Base-by-base conservation (phyloP, 1,140 invertebrate species). In the Penaeus indicus region DNA sequence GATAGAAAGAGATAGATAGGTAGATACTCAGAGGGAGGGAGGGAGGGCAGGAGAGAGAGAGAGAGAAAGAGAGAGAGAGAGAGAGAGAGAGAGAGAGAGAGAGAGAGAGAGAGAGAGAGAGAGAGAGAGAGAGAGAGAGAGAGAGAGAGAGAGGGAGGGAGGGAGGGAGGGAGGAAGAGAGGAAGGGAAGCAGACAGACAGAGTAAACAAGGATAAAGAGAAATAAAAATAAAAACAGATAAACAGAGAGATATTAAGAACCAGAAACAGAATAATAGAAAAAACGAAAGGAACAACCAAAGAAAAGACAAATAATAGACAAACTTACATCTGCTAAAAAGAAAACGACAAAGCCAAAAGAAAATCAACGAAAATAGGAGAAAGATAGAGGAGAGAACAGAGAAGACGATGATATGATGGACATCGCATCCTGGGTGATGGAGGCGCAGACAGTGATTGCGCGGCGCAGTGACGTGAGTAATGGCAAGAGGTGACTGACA, bases 121-220 rank as follows among this genome's bases (percentile, higher is more conserved):
- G 72, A 38, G 13, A 75, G 72, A 75, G 25, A 27, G 72, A 75
- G 25, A 75, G 72, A 75, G 72, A 32, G 72, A 75, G 25, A 32
- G 72, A 27, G 21, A 75, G 21, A 38, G 72, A 75, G 25, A 75
- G 13, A 75, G 72, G 38, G 25, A 27, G 72, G 38, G 25, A 75
- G 27, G 38, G 72, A 32, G 72, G 38, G 25, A 16, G 72, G 27
- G 72, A 32, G 54, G 10, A 13, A 2, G 54, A 13, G 54, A 54
- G 54, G 10, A 13, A 54, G 54, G 10, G 11, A 38, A 27, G 19
- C 27, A 38, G 4, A 32, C 5, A 19, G 42, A 38, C 25, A 38
- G 25, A 4, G 42, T 3, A 7, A 27, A 21, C 4, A 25, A n/a
- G 21, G 72, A 75, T 21, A 32, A 7, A 27, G 21, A 21, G 27